Evolutionary conservation across 1,140 invertebrate species (phyloP), one percentile per base, ranked within the genome.

Genomic region (Temnothorax nylanderi): DNA sequence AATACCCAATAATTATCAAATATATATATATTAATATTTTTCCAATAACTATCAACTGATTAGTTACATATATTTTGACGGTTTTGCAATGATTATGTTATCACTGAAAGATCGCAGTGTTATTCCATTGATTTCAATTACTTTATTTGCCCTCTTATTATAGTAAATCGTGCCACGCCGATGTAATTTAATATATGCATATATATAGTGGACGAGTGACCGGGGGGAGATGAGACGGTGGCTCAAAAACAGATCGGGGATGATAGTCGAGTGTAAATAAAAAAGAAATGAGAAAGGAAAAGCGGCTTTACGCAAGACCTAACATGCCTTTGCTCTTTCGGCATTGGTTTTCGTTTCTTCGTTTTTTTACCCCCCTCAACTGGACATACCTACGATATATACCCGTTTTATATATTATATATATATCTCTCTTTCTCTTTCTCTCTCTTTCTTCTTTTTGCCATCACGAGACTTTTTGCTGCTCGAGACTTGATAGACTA

Each of bases 301-400:
- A 77, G 44, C 62, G 76, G 76, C 60, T 82, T 86, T 82, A 71
- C 64, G 67, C 75, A 74, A 85, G 32, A 76, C 64, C 67, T 81
- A 78, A 80, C 76, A 85, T 44, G 86, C 78, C 89, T 85, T 89
- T 75, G 87, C 71, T 89, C 80, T 86, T 87, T 89, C 60, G 47
- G 85, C 89, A 80, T 85, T 76, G 65, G 60, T 82, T 87, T 92
- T 87, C 72, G 74, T 90, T 64, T 91, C 62, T 91, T 82, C 88
- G 76, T 92, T 85, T 77, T 81, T 86, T 86, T 82, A 4, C 51
- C 18, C 16, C 64, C 60, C 54, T 56, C 65, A 77, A 44, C 60
- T 69, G 49, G 67, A 89, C 56, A 26, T 26, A 86, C 49, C 67
- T 80, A 80, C 41, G 54, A 89, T 89, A 72, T 89, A 72, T 86